Conservation (phyloP, 2,888 invertebrate species). For the Patella caerulea region DNA sequence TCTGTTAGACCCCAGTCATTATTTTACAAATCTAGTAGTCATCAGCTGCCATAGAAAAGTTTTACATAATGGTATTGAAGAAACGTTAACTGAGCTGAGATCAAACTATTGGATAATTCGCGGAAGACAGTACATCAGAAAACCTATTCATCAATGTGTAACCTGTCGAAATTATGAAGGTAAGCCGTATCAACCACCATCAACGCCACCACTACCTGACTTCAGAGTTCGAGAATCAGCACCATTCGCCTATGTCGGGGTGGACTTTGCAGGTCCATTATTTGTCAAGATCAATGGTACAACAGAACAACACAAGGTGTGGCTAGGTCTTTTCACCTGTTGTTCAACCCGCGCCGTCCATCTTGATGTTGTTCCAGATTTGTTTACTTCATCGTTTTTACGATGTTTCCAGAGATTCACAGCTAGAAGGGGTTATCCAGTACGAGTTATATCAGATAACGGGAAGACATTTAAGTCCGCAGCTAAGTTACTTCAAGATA, state of each 20-base stretch:
- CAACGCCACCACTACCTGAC: constrained; percentile 11
- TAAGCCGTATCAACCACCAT: constrained; percentile 8
- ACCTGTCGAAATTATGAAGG: constrained; percentile 10
- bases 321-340: not conserved
- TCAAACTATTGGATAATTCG: constrained; percentile 6
- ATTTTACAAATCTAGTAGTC: not conserved
- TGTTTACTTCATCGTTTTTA: not conserved
- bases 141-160: not conserved
- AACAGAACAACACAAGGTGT: not conserved
- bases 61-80: not conserved
- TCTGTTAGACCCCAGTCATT: not conserved
- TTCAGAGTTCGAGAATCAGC: not conserved
- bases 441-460: not conserved
- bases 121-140: not conserved
- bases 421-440: constrained; percentile 3
- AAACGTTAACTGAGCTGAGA: constrained; percentile 2
- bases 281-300: not conserved
- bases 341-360: not conserved
- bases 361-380: not conserved
- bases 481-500: not conserved
- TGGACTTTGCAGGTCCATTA: constrained; percentile 18
- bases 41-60: not conserved
- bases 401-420: not conserved
- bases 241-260: constrained; percentile 11
- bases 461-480: not conserved